Base-by-base conservation (phyloP, 1,140 invertebrate genomes). In the Papilio xuthus region DNA sequence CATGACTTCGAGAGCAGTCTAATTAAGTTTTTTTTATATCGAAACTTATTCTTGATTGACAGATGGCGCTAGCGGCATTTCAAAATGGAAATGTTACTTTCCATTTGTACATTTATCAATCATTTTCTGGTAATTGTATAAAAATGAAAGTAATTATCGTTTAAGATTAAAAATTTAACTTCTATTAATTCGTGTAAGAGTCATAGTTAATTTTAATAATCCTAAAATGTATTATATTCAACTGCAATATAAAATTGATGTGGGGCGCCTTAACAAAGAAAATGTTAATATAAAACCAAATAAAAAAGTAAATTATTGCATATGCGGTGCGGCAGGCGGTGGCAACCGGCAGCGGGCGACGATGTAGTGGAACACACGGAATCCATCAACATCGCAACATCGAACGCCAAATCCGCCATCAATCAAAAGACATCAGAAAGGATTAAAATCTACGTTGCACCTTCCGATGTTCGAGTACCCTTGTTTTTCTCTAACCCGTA, bases 361-460 rank as follows among this genome's bases (percentile, higher is more conserved):
- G 83, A 82, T 78, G 81, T 73, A 84, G 87, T 87, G 88, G 90
- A n/a, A n/a, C 90, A 91, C 87, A 89, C 87, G 89, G 91, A 90
- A 92, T 92, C 91, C 89, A 92, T 93, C 92, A 93, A 92, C 89
- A 91, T 89, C 89, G 88, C 87, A 90, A 88, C 88, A 85, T 85
- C 88, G 91, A 93, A 91, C 88, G 85, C 90, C 84, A 91, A 93
- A 93, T 92, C 90, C 91, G 89, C 88, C 91, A 94, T 94, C 92
- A 92, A 94, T 94, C 91, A 94, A 92, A 92, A 93, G 86, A 93
- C 92, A 94, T 94, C 92, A 93, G 90, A 94, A 94, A 93, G 92
- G 92, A 94, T 94, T 94, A 94, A 93, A 94, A 94, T 94, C 91
- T 92, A 92, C 92, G 90, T 93, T 94, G 92, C 92, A 93, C 92